Evolutionary conservation across 2,888 invertebrate species (phyloP).

Genomic region (Nesidiocoris tenuis): DNA sequence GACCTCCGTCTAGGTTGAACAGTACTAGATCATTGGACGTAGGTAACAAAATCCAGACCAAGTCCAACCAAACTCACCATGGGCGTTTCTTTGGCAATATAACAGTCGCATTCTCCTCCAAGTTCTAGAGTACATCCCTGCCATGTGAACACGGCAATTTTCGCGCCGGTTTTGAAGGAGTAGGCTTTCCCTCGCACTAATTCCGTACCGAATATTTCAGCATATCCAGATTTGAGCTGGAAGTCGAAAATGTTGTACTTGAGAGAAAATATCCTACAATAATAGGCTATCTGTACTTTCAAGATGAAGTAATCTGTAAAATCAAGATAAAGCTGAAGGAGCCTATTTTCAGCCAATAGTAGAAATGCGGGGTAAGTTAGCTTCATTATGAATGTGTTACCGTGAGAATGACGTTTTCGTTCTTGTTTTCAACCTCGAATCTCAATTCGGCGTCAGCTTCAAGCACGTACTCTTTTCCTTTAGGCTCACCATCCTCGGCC

Average conservation of each 20-base stretch:
- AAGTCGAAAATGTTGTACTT: no score
- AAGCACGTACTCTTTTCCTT: conserved; percentile 55
- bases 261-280: neutral
- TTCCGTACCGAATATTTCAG: conserved; percentile 96
- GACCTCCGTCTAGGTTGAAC: no score
- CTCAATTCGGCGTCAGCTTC: conserved; percentile 88
- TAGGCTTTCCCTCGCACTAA: conserved; percentile 89
- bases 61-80: no score
- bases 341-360: no score
- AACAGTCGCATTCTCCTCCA: conserved; percentile 87
- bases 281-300: neutral
- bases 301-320: neutral
- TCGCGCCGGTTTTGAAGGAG: conserved; percentile 83
- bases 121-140: conserved; percentile 88
- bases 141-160: conserved; percentile 95
- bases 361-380: no score
- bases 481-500: conserved; percentile 47
- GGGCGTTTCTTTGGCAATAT: conserved; percentile 93
- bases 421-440: conserved; percentile 88
- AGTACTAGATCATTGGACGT: no score
- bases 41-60: no score
- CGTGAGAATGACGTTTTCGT: conserved; percentile 77
- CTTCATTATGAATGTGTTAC: no score
- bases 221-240: conserved; percentile 83
- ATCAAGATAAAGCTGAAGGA: no score